Evolutionary conservation across 92 coral and sea anemone species (phyloP), one percentile per base, ranked within the genome.

Genomic region (Siderastrea radians): DNA sequence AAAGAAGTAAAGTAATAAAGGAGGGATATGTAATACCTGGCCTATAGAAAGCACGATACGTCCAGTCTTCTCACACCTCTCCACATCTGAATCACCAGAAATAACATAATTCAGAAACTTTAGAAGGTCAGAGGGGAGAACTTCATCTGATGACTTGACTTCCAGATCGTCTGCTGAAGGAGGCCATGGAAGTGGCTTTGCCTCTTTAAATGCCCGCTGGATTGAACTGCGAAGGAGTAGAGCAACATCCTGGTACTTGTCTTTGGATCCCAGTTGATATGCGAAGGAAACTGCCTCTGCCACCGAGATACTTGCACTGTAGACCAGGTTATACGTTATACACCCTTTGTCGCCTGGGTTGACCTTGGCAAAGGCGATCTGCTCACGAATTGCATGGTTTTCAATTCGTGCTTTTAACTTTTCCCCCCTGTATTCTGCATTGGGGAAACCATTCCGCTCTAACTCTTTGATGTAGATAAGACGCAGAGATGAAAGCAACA

Each of bases 231-330:
- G 88, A 55, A 86, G 91, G 65, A 67, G 66, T 19, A 86, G 83
- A 9, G 91, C 94, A 44, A 91, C 88, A 70, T 91, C 85, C 73
- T 91, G 8, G 67, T 58, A 66, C 38, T 26, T 26, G 38, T 26
- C 38, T 26, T 26, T 26, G 38, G 38, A 26, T 26, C 38, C 38
- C 38, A 91, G 84, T 75, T 61, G 74, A 72, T 87, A 91, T 14
- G 88, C 88, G 80, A 58, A 57, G 43, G 90, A 82, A 43, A 92
- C 66, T 2, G 94, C 89, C 69, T 87, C 88, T 17, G 84, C 86
- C 77, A 88, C 89, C n/a, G 94, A 75, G 7, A 82, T 91, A 53
- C 62, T 83, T 10, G 87, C 85, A 59, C 86, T 91, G 82, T 91
- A 87, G 50, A 91, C 78, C 53, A 76, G 89, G 75, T 77, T 83